Percentiles rank a stretch among this genome's conserved stretches.
These are phyloP conservation scores for Plotosus lineatus DNA, from an alignment of 2,113 vertebrate species.

Conservation along the genomic window DNA sequence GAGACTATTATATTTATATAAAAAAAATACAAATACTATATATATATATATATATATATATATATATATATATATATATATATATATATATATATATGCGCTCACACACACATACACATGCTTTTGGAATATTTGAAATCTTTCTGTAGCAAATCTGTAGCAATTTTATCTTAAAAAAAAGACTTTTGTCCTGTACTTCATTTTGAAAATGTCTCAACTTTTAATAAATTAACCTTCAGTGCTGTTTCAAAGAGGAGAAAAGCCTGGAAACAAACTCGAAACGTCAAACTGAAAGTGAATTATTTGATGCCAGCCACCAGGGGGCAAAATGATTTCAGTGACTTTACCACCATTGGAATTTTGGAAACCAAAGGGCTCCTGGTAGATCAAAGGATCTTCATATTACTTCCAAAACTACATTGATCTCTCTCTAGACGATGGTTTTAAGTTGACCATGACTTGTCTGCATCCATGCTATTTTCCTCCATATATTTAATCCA, in stretches of 20 bases:
- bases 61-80: too few species aligned
- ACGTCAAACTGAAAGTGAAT: neutral
- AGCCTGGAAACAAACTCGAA: neutral
- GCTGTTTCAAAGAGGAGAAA: neutral
- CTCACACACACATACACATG: too few species aligned
- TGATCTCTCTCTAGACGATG: neutral
- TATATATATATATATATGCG: too few species aligned
- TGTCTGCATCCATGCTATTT: neutral
- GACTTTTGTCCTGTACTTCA: too few species aligned
- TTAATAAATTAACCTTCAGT: neutral
- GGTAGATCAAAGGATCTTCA: slow-evolving; percentile 26
- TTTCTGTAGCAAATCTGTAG: too few species aligned
- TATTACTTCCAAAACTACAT: neutral
- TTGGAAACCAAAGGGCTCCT: neutral
- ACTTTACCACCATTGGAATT: slow-evolving; percentile 54
- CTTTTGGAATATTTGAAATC: too few species aligned
- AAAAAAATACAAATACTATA: too few species aligned
- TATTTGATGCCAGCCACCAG: slow-evolving; percentile 66
- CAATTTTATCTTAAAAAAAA: too few species aligned
- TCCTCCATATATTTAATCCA: neutral
- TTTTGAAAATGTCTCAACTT: neutral
- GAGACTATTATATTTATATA: too few species aligned
- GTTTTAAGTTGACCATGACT: neutral
- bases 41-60: too few species aligned
- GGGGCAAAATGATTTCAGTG: slow-evolving; percentile 73